Evolutionary conservation across 1,140 invertebrate genomes (phyloP).

Genomic region (Cydia strobilella): DNA sequence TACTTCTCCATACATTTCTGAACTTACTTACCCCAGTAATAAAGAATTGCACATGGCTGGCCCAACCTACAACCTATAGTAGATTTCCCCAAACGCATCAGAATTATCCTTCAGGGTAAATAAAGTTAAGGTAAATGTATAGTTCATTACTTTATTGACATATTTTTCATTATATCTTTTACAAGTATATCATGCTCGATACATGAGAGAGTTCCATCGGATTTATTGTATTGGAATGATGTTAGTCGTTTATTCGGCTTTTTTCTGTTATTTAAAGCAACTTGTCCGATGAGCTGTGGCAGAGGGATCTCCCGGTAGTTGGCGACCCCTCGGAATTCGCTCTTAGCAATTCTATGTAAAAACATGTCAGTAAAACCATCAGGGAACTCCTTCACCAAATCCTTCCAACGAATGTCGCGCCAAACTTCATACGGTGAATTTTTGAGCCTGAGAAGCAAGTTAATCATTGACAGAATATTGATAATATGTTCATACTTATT

Average conservation of each 20-base stretch:
- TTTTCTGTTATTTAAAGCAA: conserved; percentile 34
- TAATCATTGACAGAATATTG: neutral
- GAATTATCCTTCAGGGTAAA: neutral
- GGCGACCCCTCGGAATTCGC: conserved; percentile 35
- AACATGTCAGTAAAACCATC: conserved; percentile 58
- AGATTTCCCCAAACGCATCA: too few relatives aligned
- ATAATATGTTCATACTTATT: too few relatives aligned
- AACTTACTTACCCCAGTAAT: too few relatives aligned
- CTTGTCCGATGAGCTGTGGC: conserved; percentile 47
- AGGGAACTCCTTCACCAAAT: conserved; percentile 53
- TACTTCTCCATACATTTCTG: too few relatives aligned
- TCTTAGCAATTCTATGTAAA: conserved; percentile 45
- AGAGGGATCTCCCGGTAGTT: conserved; percentile 49
- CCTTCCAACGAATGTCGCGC: conserved; percentile 67
- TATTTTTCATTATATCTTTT: neutral
- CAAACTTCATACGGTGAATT: conserved; percentile 56
- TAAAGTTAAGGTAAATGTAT: neutral
- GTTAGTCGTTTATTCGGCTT: neutral
- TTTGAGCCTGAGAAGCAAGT: conserved; percentile 52
- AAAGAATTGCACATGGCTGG: too few relatives aligned
- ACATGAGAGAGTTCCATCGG: neutral
- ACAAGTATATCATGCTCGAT: neutral
- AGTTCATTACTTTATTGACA: neutral
- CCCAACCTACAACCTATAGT: too few relatives aligned
- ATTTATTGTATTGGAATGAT: neutral